phyloP scores from a whole-genome alignment of 2,113 vertebrate genomes.

The Morone saxatilis region DNA sequence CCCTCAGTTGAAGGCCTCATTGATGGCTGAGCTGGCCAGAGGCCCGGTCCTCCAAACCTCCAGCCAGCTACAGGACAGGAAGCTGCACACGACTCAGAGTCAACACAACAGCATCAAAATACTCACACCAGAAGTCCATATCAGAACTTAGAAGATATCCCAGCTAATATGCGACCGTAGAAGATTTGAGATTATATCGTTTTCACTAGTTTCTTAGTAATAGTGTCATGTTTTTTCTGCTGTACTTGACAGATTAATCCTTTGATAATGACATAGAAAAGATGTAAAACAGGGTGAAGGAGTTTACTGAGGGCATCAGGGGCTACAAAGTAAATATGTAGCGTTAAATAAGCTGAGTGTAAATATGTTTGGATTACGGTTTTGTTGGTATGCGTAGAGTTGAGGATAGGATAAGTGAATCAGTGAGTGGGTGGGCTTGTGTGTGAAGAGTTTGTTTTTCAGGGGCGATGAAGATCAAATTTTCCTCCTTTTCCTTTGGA shows the following conservation, averaged over 20 bases:
- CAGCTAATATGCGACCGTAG: not conserved
- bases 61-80: slow-evolving; percentile 73
- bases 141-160: slow-evolving; percentile 18
- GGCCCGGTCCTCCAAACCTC: slow-evolving; percentile 69
- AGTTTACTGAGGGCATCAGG: slow-evolving; percentile 35
- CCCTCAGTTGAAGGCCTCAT: slow-evolving; percentile 82
- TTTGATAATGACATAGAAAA: not conserved
- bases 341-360: slow-evolving; percentile 57
- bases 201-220: not conserved
- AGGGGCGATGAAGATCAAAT: slow-evolving; percentile 23
- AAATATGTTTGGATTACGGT: slow-evolving; percentile 73
- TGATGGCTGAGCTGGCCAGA: slow-evolving; percentile 82
- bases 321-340: slow-evolving; percentile 62
- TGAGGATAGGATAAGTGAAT: slow-evolving; percentile 58
- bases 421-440: slow-evolving; percentile 66
- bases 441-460: slow-evolving; percentile 44
- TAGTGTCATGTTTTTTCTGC: not conserved
- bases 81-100: slow-evolving; percentile 65
- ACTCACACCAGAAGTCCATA: slow-evolving; percentile 46
- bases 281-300: slow-evolving; percentile 12
- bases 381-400: slow-evolving; percentile 63
- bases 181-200: not conserved
- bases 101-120: slow-evolving; percentile 75
- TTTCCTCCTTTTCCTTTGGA: slow-evolving; percentile 12
- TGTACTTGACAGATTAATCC: not conserved